Base-by-base conservation (phyloP, 2,888 invertebrate species). In the Rotaria socialis region DNA sequence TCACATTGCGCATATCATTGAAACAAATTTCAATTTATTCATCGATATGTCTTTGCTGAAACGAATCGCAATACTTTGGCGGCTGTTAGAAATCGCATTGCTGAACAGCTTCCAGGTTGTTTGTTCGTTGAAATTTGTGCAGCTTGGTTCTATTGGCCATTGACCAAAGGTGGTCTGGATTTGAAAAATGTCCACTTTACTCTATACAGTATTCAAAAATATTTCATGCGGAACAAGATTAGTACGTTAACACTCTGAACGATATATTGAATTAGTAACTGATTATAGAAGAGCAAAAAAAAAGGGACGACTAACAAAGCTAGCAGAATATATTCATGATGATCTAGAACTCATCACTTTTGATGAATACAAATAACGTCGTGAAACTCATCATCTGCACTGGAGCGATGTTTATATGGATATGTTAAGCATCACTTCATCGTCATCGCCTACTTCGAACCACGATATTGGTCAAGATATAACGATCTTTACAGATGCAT, bases 81-180 rank as follows among this genome's bases (percentile, higher is more conserved):
- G 22, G 16, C 19, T 43, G 8, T 75, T 8, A 19, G 1, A 10
- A 41, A 75, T 22, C 24, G 16, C 1, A 75, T 75, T 43, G 75
- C 0, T 6, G 1, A 75, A 19, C 41, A 75, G 10, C 22, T 75
- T 43, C 6, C 43, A 43, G 3, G 1, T 75, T 43, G 7, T 35
- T 43, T 24, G 6, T 22, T 6, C 1, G 43, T 22, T 41, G 10
- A 60, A n/a, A 10, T 75, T 8, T 75, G 41, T 41, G 75, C 41
- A 43, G 16, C 19, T 75, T 75, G 75, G 75, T 75, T 75, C 43
- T 75, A 75, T 41, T 75, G 75, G 75, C 75, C 75, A 14, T 43
- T 75, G 41, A 75, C 22, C 0, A 16, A 75, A 22, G 75, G 43
- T 19, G 75, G 75, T 22, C 22, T 75, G 22, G 43, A 22, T 22